Evolutionary conservation across 2,888 invertebrate genomes (phyloP), one percentile per base, ranked within the genome.

Genomic region (Agelastica alni): DNA sequence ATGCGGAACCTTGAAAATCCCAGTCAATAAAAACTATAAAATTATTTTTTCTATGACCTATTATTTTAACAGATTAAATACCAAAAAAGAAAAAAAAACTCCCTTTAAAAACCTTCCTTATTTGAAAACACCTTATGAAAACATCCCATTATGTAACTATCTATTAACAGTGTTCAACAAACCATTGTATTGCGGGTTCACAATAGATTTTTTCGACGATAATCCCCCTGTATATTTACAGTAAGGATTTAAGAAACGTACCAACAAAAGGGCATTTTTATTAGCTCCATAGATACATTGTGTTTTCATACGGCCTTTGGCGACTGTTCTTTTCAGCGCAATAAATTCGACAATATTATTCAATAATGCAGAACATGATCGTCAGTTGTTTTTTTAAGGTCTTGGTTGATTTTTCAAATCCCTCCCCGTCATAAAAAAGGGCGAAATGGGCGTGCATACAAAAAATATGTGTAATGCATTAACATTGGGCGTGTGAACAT

Each of bases 111-210:
- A 54, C 64, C 59, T 42, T 45, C 64, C 61, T 61, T 59, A 56
- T 65, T 62, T 61, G 16, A 63, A 63, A 70, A 74, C 74, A 73
- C 73, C 70, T 70, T 73, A 68, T 71, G 66, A 73, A 72, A 75
- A 75, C 75, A 75, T 73, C 72, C 72, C 69, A 70, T 72, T 74
- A 72, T 73, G 57, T 59, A 62, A 58, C 63, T 71, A 71, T 73
- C 70, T 73, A 69, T 74, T 69, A 71, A 69, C 68, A 72, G 70
- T 67, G 67, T 67, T 58, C 60, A 62, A 67, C 67, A 67, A 70
- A 63, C 64, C 70, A 69, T 68, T 66, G 62, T 62, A 66, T 68
- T 68, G 60, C 66, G 17, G 13, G 43, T 30, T 31, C 51, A 68
- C 68, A 68, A 66, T 55, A 52, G 63, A 34, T 51, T 61, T 58